These are phyloP conservation scores for Molossus molossus DNA, from an alignment of 2,797 vertebrate species.

Conservation along the genomic window DNA sequence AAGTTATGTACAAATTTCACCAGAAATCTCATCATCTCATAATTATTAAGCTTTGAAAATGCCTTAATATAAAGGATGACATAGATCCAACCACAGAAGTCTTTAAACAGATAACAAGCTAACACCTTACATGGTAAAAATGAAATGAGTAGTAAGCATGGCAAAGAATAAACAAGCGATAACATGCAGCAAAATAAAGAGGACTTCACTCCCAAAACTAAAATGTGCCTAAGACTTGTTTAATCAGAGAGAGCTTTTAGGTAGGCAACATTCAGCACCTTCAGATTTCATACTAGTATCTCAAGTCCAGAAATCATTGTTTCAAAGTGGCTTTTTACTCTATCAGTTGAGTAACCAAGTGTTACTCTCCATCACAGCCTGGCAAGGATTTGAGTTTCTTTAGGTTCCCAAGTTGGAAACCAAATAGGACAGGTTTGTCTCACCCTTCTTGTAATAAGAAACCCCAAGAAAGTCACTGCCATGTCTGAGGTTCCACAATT, in stretches of 20 bases:
- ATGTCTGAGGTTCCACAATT: conserved; percentile 9
- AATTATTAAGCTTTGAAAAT: conserved; percentile 54
- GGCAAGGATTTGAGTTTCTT: conserved; percentile 53
- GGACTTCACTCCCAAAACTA: not conserved
- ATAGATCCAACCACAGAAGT: conserved; percentile 1
- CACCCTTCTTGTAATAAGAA: conserved; percentile 17
- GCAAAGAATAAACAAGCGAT: conserved; percentile 78
- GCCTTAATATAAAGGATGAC: conserved; percentile 73
- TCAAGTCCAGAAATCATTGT: conserved; percentile 16
- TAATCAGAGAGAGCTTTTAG: not conserved
- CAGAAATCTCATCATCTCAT: conserved; percentile 30
- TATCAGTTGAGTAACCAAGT: conserved; percentile 6
- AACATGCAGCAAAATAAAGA: not conserved
- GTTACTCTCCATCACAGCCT: conserved; percentile 38
- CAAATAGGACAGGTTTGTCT: conserved; percentile 19
- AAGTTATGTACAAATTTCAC: conserved; percentile 19
- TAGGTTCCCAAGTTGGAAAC: conserved; percentile 21
- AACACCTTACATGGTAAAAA: conserved; percentile 66
- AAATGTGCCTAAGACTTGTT: conserved; percentile 10
- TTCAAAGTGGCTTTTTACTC: conserved; percentile 32
- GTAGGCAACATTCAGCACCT: not conserved
- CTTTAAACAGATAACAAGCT: conserved; percentile 60
- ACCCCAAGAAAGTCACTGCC: not conserved
- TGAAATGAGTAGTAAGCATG: conserved; percentile 80
- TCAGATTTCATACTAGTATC: conserved; percentile 7